phyloP scores from a whole-genome alignment of 2,888 invertebrate species.

The Coelinius sp. region DNA sequence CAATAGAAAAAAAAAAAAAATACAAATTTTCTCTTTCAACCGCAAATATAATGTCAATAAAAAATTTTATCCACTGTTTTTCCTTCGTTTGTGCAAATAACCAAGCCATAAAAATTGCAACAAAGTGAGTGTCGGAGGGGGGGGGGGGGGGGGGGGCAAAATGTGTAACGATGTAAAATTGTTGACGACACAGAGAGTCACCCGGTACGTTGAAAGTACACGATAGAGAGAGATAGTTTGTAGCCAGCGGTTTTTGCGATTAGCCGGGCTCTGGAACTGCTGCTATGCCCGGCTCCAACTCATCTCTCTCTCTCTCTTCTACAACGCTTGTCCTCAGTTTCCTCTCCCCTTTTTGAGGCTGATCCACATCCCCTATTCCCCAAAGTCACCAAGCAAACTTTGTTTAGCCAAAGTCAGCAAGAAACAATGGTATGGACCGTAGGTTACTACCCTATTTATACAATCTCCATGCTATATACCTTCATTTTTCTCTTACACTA shows the following conservation, averaged over 20 bases:
- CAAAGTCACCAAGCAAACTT: conserved; percentile 62
- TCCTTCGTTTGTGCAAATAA: conserved; percentile 5
- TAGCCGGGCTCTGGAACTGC: conserved; percentile 58
- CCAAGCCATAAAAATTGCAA: conserved; percentile 2
- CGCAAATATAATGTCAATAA: not conserved
- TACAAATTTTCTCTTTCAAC: not conserved
- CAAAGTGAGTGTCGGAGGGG: not conserved
- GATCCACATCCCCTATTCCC: conserved; percentile 44
- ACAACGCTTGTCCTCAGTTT: conserved; percentile 31
- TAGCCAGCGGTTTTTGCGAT: conserved; percentile 66
- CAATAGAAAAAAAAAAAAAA: not conserved
- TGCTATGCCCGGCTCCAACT: conserved; percentile 46
- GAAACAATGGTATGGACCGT: conserved; percentile 56
- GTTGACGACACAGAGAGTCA: conserved; percentile 42
- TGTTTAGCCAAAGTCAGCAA: conserved; percentile 69
- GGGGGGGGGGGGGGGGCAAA: not conserved
- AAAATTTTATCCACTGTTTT: not conserved
- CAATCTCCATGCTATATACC: conserved; percentile 43
- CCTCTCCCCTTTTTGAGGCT: conserved; percentile 37
- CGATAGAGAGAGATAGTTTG: conserved; percentile 35
- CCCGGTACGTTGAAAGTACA: conserved; percentile 60
- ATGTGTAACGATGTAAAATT: conserved; percentile 18
- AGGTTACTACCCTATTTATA: conserved; percentile 64
- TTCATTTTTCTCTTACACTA: not conserved
- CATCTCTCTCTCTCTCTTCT: conserved; percentile 38